phyloP scores from a whole-genome alignment of 1,140 invertebrate genomes.

The Calephelis virginiensis region DNA sequence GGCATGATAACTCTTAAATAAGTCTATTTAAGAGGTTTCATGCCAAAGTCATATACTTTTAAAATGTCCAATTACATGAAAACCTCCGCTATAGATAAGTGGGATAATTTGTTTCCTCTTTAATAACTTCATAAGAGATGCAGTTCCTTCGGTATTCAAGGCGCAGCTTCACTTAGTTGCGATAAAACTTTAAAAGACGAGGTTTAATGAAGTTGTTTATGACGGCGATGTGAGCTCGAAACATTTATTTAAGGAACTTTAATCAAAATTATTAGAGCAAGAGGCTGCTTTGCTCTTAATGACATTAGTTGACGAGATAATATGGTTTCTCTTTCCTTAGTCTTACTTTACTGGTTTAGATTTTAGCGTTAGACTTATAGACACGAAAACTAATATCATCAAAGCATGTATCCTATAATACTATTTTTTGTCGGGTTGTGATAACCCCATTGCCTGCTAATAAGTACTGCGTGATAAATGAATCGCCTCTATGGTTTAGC shows the following conservation, averaged over 20 bases:
- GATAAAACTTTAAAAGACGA: conserved; percentile 24
- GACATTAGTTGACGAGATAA: not conserved
- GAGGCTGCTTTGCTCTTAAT: not conserved
- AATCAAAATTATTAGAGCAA: conserved; percentile 10
- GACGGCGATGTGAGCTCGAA: conserved; percentile 2
- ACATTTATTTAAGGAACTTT: conserved; percentile 10
- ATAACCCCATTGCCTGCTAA: no score
- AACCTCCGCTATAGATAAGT: conserved; percentile 34
- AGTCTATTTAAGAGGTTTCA: no score
- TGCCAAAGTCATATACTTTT: not conserved
- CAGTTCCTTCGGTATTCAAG: conserved; percentile 26
- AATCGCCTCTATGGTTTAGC: no score
- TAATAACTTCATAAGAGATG: conserved; percentile 42
- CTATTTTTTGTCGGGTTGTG: no score
- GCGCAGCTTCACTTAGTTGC: conserved; percentile 3
- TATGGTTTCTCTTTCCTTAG: not conserved
- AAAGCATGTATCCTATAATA: no score
- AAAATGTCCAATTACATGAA: not conserved
- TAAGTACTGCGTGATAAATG: no score
- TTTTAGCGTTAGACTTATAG: no score
- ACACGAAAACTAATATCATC: no score
- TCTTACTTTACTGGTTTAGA: no score
- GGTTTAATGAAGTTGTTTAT: conserved; percentile 27
- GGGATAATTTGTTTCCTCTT: conserved; percentile 44
- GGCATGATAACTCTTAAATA: no score